Base-by-base conservation (phyloP, 2,888 invertebrate genomes). In the Zygogramma bicolorata region DNA sequence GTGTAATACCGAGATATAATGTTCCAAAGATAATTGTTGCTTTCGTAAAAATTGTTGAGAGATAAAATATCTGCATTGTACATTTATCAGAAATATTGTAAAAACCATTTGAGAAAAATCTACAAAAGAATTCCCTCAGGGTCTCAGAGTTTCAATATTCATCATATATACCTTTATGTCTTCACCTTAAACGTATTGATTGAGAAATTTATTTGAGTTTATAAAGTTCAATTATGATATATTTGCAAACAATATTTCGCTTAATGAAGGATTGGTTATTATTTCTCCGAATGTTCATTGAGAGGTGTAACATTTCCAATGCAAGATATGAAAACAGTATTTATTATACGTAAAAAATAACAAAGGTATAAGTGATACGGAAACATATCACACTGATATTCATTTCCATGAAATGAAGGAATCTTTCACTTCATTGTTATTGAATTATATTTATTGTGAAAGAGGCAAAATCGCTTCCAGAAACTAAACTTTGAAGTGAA, bases 21-120 rank as follows among this genome's bases (percentile, higher is more conserved):
- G 42, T 42, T 42, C 42, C 18, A 18, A 42, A 53, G 13, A 25
- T 53, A 13, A 22, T 25, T 53, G 27, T 53, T 53, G 53, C 53
- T 53, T 53, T 53, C 25, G 53, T 53, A 53, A 27, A 53, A 27
- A 53, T 53, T 27, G 53, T 25, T 53, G 53, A 53, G 27, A 53
- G 53, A 53, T 53, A 53, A 13, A 53, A 5, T 25, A 53, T 53
- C 25, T 3, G 22, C 22, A 22, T 22, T 53, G 53, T 53, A 53
- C 25, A 53, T 53, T 53, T 53, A 27, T 53, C n/a, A 15, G n/a
- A 25, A 1, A 22, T 25, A 25, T 27, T 53, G 27, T 53, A 53
- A 25, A 25, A n/a, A 53, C 10, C 25, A 27, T 15, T 46, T 10
- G 10, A 18, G 4, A 1, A 10, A 20, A 18, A 20, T 20, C 18